phyloP scores from a whole-genome alignment of 2,888 invertebrate genomes.

The Caenorhabditis uteleia region DNA sequence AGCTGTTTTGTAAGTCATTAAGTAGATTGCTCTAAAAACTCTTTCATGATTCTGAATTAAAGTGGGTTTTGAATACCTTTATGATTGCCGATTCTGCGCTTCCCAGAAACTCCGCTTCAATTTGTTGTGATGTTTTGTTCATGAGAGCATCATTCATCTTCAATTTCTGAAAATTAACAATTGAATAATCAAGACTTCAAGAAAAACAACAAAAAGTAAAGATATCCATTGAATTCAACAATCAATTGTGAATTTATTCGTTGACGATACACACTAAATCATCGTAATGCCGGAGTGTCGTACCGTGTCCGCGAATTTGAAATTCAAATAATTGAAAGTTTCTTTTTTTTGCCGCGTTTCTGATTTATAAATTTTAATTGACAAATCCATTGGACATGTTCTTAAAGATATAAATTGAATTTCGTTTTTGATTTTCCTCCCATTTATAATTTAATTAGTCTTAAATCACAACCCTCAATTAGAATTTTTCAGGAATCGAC shows the following conservation, averaged over 20 bases:
- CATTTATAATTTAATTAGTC: too few species aligned
- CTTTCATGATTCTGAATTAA: background rate
- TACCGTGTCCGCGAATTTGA: slow-evolving; percentile 15
- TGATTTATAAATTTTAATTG: background rate
- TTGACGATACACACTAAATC: slow-evolving; percentile 20
- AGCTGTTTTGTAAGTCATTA: slow-evolving; percentile 20
- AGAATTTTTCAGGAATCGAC: too few species aligned
- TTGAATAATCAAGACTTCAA: background rate
- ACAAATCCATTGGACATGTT: background rate
- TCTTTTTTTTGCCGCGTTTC: background rate
- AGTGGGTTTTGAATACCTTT: slow-evolving; percentile 9
- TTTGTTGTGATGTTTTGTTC: slow-evolving; percentile 33
- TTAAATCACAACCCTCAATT: too few species aligned
- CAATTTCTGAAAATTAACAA: background rate
- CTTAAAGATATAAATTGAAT: too few species aligned
- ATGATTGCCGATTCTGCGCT: slow-evolving; percentile 30
- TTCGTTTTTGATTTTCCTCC: too few species aligned
- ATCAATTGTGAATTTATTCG: slow-evolving; percentile 1
- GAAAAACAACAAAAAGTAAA: slow-evolving; percentile 4
- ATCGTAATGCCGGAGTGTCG: slow-evolving; percentile 14
- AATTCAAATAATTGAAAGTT: slow-evolving; percentile 9
- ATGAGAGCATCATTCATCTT: slow-evolving; percentile 20
- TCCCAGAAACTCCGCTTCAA: slow-evolving; percentile 32
- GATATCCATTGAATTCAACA: background rate
- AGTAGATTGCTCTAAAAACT: slow-evolving; percentile 18